Base-by-base conservation (phyloP, 1,140 invertebrate species). In the Aphidius ervi region DNA sequence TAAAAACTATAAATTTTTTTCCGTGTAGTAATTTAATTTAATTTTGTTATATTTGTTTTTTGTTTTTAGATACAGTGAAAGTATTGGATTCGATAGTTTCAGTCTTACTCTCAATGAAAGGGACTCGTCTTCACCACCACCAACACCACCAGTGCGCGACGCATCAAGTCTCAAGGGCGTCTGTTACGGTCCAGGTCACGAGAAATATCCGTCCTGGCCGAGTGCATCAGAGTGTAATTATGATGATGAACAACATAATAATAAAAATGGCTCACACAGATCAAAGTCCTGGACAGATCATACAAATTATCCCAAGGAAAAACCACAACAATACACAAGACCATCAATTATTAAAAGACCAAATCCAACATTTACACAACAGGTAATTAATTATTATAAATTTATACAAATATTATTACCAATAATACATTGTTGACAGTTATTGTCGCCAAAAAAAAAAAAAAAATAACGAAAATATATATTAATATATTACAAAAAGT, bases 191-290 rank as follows among this genome's bases (percentile, higher is more conserved):
- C 86, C 87, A 55, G 87, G 85, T 59, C 90, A 92, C 81, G 90
- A 91, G 75, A 91, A 91, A 68, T 90, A 87, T 70, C 89, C 90
- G 4, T 90, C 88, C 47, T 91, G 90, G 89, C 89, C 89, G 9
- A 78, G 74, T 60, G 77, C 72, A 23, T 71, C 76, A 10, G 77
- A 79, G 60, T 68, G 72, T 62, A 74, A 70, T 58, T 70, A 74
- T 54, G 74, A 78, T 58, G 72, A 74, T 20, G 84, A 85, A 63
- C 76, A 82, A 23, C 72, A 81, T 9, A 59, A 31, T 61, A 74
- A 80, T 52, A 64, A 80, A 69, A 67, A 74, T 62, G 82, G 85
- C 66, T 83, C 84, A 40, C 80, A 83, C 69, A 79, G 86, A 61
- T 87, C 85, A 59, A 88, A 89, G 69, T 88, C 87, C 46, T 90